Conservation (phyloP, 1,140 invertebrate genomes). For the Calephelis nemesis region DNA sequence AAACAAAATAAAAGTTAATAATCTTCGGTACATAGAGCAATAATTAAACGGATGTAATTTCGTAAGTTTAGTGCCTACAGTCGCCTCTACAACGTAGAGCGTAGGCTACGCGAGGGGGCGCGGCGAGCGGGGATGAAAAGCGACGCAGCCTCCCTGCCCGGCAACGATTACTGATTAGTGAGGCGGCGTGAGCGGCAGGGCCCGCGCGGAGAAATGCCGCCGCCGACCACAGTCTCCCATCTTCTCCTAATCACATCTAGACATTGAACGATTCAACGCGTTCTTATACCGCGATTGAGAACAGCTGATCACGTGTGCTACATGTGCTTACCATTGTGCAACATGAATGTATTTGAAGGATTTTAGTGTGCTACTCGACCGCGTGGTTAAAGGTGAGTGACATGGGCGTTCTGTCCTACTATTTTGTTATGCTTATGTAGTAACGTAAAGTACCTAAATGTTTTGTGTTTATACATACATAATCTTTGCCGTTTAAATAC, state of each 20-base stretch:
- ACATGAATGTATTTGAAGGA: slow-evolving; percentile 58
- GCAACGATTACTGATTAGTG: slow-evolving; percentile 76
- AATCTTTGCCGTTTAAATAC: too few species aligned
- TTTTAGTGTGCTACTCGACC: slow-evolving; percentile 39
- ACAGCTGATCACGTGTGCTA: slow-evolving; percentile 57
- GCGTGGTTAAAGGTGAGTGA: slow-evolving; percentile 47
- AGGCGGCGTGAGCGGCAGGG: slow-evolving; percentile 67
- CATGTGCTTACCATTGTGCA: slow-evolving; percentile 61
- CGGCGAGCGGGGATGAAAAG: slow-evolving; percentile 43
- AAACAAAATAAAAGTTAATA: too few species aligned
- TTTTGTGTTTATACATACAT: too few species aligned
- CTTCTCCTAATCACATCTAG: slow-evolving; percentile 24
- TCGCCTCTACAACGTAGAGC: slow-evolving; percentile 34
- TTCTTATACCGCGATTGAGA: slow-evolving; percentile 39
- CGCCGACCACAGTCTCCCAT: slow-evolving; percentile 38
- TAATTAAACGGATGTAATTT: not conserved
- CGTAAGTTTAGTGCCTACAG: slow-evolving; percentile 30
- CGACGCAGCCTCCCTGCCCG: slow-evolving; percentile 73
- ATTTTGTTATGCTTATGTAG: slow-evolving; percentile 14
- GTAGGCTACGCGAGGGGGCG: slow-evolving; percentile 35
- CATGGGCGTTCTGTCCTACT: slow-evolving; percentile 29
- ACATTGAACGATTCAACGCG: slow-evolving; percentile 23
- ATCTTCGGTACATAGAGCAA: too few species aligned
- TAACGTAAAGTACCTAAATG: not conserved
- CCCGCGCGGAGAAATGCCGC: slow-evolving; percentile 59